phyloP scores from a whole-genome alignment of 2,113 vertebrate species.

The Corvus moneduloides region DNA sequence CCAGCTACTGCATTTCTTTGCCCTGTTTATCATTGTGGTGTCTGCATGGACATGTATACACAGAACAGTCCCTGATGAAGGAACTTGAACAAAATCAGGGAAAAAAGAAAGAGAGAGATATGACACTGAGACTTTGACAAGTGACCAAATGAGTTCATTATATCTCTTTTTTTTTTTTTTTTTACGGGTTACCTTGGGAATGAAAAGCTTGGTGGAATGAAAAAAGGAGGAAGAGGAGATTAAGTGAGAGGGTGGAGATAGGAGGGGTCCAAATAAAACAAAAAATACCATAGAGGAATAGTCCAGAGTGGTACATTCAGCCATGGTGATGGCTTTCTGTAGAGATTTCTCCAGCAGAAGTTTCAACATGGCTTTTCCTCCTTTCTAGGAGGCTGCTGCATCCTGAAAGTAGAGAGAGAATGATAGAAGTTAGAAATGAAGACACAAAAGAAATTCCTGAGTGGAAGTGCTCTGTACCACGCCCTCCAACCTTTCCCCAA shows the following conservation, averaged over 20 bases:
- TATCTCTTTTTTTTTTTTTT: fast-evolving
- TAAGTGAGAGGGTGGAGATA: neutral
- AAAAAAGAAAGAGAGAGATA: neutral
- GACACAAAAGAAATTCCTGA: neutral
- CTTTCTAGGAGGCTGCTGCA: neutral
- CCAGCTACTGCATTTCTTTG: neutral
- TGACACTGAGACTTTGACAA: neutral
- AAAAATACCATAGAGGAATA: neutral
- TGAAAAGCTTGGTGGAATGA: neutral
- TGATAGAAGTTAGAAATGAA: neutral
- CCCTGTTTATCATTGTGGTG: neutral
- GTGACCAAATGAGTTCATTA: neutral
- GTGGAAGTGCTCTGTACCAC: neutral
- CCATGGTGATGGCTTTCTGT: fast-evolving
- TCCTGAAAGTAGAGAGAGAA: neutral
- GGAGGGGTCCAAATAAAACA: neutral
- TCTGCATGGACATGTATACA: fast-evolving
- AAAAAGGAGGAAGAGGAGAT: neutral
- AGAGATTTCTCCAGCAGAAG: neutral
- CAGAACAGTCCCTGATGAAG: neutral
- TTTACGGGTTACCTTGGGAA: neutral
- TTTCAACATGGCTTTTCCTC: neutral
- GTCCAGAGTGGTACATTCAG: neutral
- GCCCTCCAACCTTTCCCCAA: neutral
- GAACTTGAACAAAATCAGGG: neutral